Percentiles rank a stretch among this genome's conserved stretches.
phyloP scores from a whole-genome alignment of 2,797 vertebrate species.

The Epinephelus malabaricus region DNA sequence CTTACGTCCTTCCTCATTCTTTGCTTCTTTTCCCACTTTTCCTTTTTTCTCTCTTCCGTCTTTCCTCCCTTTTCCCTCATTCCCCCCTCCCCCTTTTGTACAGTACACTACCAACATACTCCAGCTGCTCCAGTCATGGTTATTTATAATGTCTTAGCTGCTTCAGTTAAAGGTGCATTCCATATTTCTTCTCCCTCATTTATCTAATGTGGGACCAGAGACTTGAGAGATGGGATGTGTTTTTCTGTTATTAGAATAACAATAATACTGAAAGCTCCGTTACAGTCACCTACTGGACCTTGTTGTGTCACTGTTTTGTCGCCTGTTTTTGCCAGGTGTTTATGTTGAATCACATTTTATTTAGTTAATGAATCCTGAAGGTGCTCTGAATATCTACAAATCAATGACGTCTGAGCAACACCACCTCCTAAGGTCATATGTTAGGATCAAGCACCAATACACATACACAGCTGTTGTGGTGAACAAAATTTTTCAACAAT shows the following conservation, averaged over 20 bases:
- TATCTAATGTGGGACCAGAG: too few relatives aligned
- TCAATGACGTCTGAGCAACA: not conserved
- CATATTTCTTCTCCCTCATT: not conserved
- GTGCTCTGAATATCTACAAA: too few relatives aligned
- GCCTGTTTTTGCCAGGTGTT: not conserved
- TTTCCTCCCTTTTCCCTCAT: not conserved
- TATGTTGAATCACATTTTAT: not conserved
- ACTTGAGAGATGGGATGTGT: too few relatives aligned
- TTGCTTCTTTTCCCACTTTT: not conserved
- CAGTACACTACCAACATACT: conserved; percentile 11
- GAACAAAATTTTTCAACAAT: too few relatives aligned
- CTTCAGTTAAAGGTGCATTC: conserved; percentile 45
- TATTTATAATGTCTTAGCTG: conserved; percentile 69
- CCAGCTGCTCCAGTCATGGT: conserved; percentile 61
- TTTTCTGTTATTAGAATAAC: not conserved
- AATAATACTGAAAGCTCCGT: not conserved
- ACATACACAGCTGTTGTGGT: too few relatives aligned
- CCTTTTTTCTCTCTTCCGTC: not conserved
- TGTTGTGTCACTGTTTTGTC: not conserved
- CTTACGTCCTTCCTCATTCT: not conserved
- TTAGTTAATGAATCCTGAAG: not conserved
- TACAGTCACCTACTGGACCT: not conserved
- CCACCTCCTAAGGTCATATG: not conserved
- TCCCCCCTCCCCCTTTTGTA: not conserved
- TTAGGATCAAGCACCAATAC: not conserved